Evolutionary conservation across 2,888 invertebrate species (phyloP).

Genomic region (Drosophila maculinotata): DNA sequence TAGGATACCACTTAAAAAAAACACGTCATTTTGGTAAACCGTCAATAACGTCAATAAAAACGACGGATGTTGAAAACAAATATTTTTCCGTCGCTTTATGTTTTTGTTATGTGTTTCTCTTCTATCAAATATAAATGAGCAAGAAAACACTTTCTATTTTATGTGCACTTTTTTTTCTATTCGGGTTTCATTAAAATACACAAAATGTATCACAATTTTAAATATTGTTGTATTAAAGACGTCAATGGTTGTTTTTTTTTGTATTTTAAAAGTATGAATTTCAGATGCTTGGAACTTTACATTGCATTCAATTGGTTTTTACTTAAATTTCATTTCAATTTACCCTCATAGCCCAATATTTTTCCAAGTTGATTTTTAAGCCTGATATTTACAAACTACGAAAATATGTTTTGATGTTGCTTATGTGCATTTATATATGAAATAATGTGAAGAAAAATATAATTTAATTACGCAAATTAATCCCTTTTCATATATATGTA

Average conservation of each 20-base stretch:
- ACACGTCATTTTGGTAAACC: background rate
- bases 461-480: background rate
- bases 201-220: constrained; percentile 78
- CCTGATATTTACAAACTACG: constrained; percentile 83
- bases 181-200: constrained; percentile 49
- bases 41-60: constrained; percentile 7
- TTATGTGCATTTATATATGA: constrained; percentile 17
- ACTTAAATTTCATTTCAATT: constrained; percentile 52
- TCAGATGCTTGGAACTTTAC: constrained; percentile 36
- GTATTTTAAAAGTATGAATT: constrained; percentile 23
- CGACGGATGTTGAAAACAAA: constrained; percentile 68
- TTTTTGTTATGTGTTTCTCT: background rate
- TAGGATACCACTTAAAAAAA: constrained; percentile 10
- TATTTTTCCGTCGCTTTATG: constrained; percentile 58
- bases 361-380: constrained; percentile 59
- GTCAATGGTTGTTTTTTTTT: constrained; percentile 16
- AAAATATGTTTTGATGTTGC: constrained; percentile 25
- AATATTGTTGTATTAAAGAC: constrained; percentile 48
- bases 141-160: constrained; percentile 19
- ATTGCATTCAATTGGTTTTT: constrained; percentile 16
- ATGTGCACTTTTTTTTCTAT: constrained; percentile 48
- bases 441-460: background rate
- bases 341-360: constrained; percentile 48
- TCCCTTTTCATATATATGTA: background rate
- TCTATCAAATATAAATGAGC: constrained; percentile 36